Evolutionary conservation across 2,113 vertebrate genomes (phyloP).

Genomic region (Chionodraco myersi): DNA sequence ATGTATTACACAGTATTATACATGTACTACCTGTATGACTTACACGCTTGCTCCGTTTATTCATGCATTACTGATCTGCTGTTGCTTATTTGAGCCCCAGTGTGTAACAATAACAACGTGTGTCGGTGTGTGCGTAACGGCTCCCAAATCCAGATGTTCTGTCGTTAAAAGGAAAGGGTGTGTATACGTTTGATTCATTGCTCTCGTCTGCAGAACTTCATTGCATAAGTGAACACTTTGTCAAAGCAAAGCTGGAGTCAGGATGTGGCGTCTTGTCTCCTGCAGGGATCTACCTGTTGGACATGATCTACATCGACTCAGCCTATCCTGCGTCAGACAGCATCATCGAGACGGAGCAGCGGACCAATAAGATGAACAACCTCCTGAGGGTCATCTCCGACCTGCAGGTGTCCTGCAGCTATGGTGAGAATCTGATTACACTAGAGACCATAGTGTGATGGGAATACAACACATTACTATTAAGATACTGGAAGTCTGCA

Average conservation of each 20-base stretch:
- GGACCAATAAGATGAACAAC: constrained; percentile 98
- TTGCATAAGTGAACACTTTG: neutral
- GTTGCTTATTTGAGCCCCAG: too few relatives aligned
- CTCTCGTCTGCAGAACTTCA: neutral
- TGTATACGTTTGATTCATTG: neutral
- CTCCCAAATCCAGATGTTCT: neutral
- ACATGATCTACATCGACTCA: constrained; percentile 97
- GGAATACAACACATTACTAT: too few relatives aligned
- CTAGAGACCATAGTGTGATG: neutral
- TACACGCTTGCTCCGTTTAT: neutral
- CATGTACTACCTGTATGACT: neutral
- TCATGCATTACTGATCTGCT: neutral
- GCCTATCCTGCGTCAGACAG: constrained; percentile 96
- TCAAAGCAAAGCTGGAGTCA: neutral
- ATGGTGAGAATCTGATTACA: constrained; percentile 83
- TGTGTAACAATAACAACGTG: too few relatives aligned
- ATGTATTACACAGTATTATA: neutral
- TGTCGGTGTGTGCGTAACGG: neutral
- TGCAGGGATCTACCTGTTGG: constrained; percentile 93
- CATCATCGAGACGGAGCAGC: constrained; percentile 95
- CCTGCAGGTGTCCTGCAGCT: constrained; percentile 94
- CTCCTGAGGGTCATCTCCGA: constrained; percentile 95
- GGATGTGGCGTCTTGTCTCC: neutral
- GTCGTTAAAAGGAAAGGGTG: neutral
- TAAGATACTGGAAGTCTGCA: too few relatives aligned